phyloP scores from a whole-genome alignment of 2,113 vertebrate genomes.

The Rutilus rutilus region DNA sequence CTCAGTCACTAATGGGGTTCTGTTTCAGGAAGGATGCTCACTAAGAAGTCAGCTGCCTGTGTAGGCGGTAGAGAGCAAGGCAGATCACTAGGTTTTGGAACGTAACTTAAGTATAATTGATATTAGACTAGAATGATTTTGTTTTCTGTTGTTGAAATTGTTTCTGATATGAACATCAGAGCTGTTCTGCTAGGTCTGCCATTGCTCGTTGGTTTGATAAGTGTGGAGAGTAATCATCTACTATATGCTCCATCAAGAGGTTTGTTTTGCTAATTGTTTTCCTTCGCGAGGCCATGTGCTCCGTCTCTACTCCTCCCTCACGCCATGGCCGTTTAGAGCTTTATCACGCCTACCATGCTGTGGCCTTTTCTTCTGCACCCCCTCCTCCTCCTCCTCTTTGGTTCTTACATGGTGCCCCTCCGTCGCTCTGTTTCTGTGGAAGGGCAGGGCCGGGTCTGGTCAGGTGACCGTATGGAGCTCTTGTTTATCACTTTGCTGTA shows the following conservation, averaged over 20 bases:
- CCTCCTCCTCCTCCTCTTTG: not conserved
- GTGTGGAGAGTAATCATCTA: not conserved
- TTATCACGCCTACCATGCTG: conserved; percentile 1
- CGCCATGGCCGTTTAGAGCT: not conserved
- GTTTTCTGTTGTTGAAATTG: not conserved
- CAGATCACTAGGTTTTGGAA: not conserved
- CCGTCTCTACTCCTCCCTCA: not conserved
- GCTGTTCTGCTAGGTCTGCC: not conserved
- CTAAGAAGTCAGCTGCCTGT: not conserved
- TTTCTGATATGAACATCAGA: not conserved
- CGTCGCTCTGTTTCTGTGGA: conserved; percentile 3
- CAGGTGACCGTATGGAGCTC: conserved; percentile 9
- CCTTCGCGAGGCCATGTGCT: not conserved
- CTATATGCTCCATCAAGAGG: not conserved
- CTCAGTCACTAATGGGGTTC: not conserved
- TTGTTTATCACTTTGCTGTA: conserved; percentile 30
- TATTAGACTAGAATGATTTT: not conserved
- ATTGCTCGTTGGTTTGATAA: not conserved
- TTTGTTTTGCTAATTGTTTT: not conserved
- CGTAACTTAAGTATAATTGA: not conserved
- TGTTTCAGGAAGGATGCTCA: not conserved
- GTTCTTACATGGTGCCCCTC: too few species aligned
- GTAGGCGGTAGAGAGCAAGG: not conserved
- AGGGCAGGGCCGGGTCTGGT: conserved; percentile 4
- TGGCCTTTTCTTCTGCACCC: not conserved